A percentile compares a stretch with the other conserved stretches of the same genome.
Evolutionary conservation across 2,888 invertebrate species (phyloP).

Genomic region (Drosophila incognita): DNA sequence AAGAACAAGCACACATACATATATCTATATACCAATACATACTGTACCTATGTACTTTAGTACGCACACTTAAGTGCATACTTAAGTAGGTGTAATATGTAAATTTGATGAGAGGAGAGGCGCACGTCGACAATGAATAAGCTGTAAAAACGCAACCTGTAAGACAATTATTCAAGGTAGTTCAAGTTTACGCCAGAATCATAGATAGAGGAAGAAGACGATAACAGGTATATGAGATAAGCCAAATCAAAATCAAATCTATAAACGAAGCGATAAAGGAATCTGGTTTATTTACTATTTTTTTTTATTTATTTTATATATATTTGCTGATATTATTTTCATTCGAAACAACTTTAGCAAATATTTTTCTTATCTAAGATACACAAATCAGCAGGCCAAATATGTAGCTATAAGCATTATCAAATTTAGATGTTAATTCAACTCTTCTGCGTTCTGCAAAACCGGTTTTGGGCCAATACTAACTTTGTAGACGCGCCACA

Average conservation of each 20-base stretch:
- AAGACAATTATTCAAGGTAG: constrained; percentile 9
- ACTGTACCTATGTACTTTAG: neutral
- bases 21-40: neutral
- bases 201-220: neutral
- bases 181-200: constrained; percentile 2
- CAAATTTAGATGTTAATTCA: neutral
- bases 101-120: constrained; percentile 34
- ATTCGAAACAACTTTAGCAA: neutral
- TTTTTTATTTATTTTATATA: no score
- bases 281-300: neutral
- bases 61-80: neutral
- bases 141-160: constrained; percentile 28
- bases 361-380: neutral
- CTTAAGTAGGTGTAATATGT: constrained; percentile 21
- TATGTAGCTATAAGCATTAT: neutral
- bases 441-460: constrained; percentile 5
- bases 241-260: neutral
- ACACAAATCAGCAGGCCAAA: neutral
- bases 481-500: neutral
- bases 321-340: no score
- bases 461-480: constrained; percentile 19
- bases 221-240: neutral
- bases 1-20: neutral
- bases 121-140: constrained; percentile 33
- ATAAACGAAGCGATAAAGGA: neutral